Evolutionary conservation across 2,797 vertebrate genomes (phyloP).

Genomic region (Peromyscus attwateri): DNA sequence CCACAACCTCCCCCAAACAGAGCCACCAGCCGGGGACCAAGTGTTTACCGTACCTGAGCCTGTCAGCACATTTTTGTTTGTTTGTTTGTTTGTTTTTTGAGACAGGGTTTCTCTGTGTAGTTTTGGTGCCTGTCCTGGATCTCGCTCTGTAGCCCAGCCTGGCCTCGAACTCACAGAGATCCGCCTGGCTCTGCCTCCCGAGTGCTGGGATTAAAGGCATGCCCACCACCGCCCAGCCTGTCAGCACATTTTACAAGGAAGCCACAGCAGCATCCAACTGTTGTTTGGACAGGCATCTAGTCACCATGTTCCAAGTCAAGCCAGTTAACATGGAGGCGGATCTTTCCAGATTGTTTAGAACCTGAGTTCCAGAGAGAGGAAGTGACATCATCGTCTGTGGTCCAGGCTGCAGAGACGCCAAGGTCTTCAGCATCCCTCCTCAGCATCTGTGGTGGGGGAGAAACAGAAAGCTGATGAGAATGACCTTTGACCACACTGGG

Average conservation of each 20-base stretch:
- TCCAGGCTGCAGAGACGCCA: neutral
- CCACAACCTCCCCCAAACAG: neutral
- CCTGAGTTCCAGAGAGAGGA: neutral
- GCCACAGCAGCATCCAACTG: no score
- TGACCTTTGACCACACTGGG: neutral
- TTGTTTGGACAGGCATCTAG: no score
- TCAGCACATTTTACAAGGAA: neutral
- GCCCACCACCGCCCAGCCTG: neutral
- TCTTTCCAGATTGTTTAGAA: neutral
- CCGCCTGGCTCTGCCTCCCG: no score
- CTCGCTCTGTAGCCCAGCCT: no score
- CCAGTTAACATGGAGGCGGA: neutral
- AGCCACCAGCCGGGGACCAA: neutral
- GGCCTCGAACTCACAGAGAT: no score
- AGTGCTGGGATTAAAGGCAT: no score
- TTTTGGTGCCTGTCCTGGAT: no score
- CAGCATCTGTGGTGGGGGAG: neutral
- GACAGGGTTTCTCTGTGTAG: no score
- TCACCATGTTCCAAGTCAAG: neutral
- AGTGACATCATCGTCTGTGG: neutral
- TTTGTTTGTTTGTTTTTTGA: no score
- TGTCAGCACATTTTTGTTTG: neutral
- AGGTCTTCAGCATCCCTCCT: rapidly evolving
- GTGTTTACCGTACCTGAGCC: neutral
- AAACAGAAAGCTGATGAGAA: neutral